phyloP scores from a whole-genome alignment of 2,797 vertebrate species.

The Coccyzus lansbergi region DNA sequence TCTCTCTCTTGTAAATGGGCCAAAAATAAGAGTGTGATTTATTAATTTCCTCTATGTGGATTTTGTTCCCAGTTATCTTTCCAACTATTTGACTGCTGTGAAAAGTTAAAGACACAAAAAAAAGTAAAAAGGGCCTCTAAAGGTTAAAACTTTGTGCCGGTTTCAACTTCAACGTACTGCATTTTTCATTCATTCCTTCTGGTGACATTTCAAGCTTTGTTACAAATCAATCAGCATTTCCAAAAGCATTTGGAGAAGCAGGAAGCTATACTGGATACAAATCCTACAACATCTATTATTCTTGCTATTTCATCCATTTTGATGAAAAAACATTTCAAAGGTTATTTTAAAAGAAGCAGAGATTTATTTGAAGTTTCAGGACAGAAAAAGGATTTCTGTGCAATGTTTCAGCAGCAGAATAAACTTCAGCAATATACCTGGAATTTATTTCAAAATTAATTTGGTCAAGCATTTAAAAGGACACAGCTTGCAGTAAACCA shows the following conservation, averaged over 20 bases:
- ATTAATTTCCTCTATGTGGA: background rate
- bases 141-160: slow-evolving; percentile 55
- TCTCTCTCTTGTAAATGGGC: background rate
- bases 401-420: background rate
- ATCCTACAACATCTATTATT: slow-evolving; percentile 11
- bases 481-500: background rate
- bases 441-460: slow-evolving; percentile 17
- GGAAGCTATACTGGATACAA: background rate
- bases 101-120: background rate
- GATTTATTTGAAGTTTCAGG: background rate
- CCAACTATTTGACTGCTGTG: background rate
- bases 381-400: background rate
- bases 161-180: background rate
- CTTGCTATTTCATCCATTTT: background rate
- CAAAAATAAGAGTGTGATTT: slow-evolving; percentile 25
- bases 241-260: slow-evolving; percentile 44
- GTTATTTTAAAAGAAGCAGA: background rate
- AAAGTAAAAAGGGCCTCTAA: background rate
- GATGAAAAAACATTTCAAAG: background rate
- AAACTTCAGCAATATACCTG: background rate
- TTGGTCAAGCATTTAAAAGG: background rate
- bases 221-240: slow-evolving; percentile 61
- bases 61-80: slow-evolving; percentile 10
- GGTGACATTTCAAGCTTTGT: slow-evolving; percentile 59
- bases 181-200: slow-evolving; percentile 46